These are phyloP conservation scores for Petrolisthes manimaculis DNA, from an alignment of 2,888 invertebrate genomes.

Conservation along the genomic window DNA sequence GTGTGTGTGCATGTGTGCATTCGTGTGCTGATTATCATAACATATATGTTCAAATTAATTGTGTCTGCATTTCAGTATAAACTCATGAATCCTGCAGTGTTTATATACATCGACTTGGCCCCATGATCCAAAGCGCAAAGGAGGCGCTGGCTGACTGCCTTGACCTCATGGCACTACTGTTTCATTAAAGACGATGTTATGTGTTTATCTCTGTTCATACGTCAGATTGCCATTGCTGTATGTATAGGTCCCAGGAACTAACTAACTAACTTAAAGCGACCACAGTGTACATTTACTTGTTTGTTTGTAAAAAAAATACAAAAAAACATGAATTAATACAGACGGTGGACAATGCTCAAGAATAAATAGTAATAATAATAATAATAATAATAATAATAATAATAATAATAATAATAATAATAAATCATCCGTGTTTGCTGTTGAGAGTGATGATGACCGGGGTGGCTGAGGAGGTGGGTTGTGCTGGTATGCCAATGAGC, in stretches of 20 bases:
- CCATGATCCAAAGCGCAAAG: neutral
- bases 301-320: conserved; percentile 19
- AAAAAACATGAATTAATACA: neutral
- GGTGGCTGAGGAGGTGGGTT: neutral
- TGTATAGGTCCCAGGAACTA: no score
- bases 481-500: conserved; percentile 49
- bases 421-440: neutral
- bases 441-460: neutral
- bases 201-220: no score
- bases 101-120: conserved; percentile 35
- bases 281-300: conserved; percentile 9
- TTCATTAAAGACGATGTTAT: no score
- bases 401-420: no score
- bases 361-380: neutral
- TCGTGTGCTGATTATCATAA: neutral
- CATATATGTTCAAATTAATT: neutral
- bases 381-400: no score
- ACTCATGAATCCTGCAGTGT: conserved; percentile 23
- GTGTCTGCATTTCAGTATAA: neutral
- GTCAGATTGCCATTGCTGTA: conserved; percentile 11
- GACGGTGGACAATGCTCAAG: conserved; percentile 25
- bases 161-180: no score
- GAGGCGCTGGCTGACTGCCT: neutral
- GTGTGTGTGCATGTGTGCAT: neutral
- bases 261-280: neutral